Evolutionary conservation across 2,888 invertebrate genomes (phyloP), one percentile per base, ranked within the genome.

Genomic region (Cryptus viduatorius): DNA sequence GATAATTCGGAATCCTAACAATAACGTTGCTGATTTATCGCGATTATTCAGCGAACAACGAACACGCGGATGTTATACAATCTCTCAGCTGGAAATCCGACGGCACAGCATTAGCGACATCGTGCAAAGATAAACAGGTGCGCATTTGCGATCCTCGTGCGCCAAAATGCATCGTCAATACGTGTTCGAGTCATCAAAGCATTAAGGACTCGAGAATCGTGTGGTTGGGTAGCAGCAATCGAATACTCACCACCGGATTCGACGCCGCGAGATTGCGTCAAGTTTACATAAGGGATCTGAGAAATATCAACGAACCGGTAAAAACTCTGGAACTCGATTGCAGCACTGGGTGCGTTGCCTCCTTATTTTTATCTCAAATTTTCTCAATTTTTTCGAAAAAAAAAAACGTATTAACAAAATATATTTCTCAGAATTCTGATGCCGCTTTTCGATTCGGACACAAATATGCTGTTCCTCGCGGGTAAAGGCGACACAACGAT

Each of bases 401-500:
- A 59, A 24, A 50, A 19, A 68, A 73, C 56, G 1, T 29, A 65
- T 31, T 73, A 44, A 29, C 31, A 61, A 10, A 48, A 65, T 48
- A 31, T 37, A 67, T 29, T 16, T 3, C 48, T 24, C 89, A 96
- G 96, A 42, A 97, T 98, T 83, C 94, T 99, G 86, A 98, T 99
- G 95, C 99, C 99, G 0, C 95, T 99, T 5, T 98, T 96, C 93
- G 99, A 99, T 94, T 94, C 97, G 14, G 99, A 99, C 91, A 99
- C 99, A 56, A 97, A 97, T 89, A 98, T 99, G 98, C 95, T 99
- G 83, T 98, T 99, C 95, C 94, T 99, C 81, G 98, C 98, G 78
- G 99, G 98, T 56, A 98, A 98, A 95, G 98, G 98, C 7, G 99
- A 99, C 91, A 98, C 98, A 0, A 97, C 97, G 1, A 97, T 99